A percentile compares a stretch with the other conserved stretches of the same genome.
Conservation (phyloP, 2,797 vertebrate genomes). For the Melopsittacus undulatus region DNA sequence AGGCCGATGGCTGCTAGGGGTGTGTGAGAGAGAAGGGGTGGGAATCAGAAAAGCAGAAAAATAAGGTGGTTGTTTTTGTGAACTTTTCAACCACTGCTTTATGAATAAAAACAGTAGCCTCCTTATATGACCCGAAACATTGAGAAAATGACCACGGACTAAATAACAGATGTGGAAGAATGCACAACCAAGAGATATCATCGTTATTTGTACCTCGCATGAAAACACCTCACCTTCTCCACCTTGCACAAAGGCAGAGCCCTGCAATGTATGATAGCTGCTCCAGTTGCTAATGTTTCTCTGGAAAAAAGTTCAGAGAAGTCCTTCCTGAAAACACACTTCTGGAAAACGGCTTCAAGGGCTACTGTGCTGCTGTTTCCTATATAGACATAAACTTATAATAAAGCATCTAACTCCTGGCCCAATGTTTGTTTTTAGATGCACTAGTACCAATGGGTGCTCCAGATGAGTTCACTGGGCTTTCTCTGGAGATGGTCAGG, state of each 20-base stretch:
- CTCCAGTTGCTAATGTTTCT: neutral
- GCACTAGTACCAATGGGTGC: accelerated
- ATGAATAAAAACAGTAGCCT: constrained; percentile 61
- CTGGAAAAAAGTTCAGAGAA: neutral
- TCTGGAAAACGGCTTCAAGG: neutral
- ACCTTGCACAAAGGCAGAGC: neutral
- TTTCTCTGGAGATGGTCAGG: neutral
- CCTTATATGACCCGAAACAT: constrained; percentile 16
- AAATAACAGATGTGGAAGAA: neutral
- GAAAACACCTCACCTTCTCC: neutral
- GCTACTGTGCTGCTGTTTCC: neutral
- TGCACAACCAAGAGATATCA: neutral
- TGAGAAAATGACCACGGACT: constrained; percentile 10
- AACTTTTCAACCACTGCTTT: constrained; percentile 32
- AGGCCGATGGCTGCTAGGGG: constrained; percentile 12
- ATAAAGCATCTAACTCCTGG: neutral
- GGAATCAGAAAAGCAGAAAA: constrained; percentile 36
- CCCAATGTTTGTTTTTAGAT: neutral
- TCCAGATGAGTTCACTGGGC: accelerated
- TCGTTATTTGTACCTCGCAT: accelerated
- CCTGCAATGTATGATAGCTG: neutral
- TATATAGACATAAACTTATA: accelerated
- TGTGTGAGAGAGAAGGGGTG: constrained; percentile 41
- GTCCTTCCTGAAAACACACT: neutral
- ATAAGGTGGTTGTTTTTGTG: constrained; percentile 48